Evolutionary conservation across 2,888 invertebrate genomes (phyloP).

Genomic region (Hypolimnas misippus): DNA sequence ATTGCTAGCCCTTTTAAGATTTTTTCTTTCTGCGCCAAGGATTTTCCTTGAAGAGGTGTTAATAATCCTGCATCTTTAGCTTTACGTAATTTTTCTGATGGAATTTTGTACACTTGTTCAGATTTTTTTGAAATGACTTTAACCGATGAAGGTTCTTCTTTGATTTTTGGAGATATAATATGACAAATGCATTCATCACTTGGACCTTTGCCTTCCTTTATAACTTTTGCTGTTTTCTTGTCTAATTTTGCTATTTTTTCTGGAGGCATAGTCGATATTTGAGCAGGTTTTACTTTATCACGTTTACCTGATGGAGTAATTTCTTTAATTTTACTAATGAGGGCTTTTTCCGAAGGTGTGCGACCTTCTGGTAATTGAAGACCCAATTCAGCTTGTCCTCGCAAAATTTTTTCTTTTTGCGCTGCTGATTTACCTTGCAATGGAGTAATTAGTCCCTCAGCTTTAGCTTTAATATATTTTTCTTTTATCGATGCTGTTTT

Average conservation of each 20-base stretch:
- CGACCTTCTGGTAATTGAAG: conserved; percentile 45
- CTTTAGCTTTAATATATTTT: conserved; percentile 46
- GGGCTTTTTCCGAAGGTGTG: conserved; percentile 45
- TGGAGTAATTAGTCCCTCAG: conserved; percentile 47
- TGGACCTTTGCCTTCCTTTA: conserved; percentile 51
- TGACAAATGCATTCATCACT: conserved; percentile 53
- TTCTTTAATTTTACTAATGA: conserved; percentile 41
- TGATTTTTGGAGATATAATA: conserved; percentile 41
- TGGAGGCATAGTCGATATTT: conserved; percentile 37
- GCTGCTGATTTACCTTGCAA: conserved; percentile 46
- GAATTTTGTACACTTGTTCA: conserved; percentile 20
- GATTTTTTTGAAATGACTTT: conserved; percentile 28
- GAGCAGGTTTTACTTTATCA: conserved; percentile 46
- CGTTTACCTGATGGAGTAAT: conserved; percentile 36
- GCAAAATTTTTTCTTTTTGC: conserved; percentile 46
- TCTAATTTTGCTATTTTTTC: conserved; percentile 42
- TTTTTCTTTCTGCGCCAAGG: conserved; percentile 39
- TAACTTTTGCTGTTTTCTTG: conserved; percentile 46
- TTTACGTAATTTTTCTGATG: conserved; percentile 42
- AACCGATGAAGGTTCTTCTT: conserved; percentile 23
- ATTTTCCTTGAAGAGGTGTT: conserved; percentile 37
- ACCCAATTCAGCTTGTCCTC: conserved; percentile 39
- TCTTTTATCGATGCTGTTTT: conserved; percentile 36
- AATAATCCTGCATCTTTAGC: conserved; percentile 45
- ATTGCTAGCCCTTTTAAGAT: conserved; percentile 37